These are phyloP conservation scores for Speoplatyrhinus poulsoni DNA, from an alignment of 2,113 vertebrate genomes.

Conservation along the genomic window DNA sequence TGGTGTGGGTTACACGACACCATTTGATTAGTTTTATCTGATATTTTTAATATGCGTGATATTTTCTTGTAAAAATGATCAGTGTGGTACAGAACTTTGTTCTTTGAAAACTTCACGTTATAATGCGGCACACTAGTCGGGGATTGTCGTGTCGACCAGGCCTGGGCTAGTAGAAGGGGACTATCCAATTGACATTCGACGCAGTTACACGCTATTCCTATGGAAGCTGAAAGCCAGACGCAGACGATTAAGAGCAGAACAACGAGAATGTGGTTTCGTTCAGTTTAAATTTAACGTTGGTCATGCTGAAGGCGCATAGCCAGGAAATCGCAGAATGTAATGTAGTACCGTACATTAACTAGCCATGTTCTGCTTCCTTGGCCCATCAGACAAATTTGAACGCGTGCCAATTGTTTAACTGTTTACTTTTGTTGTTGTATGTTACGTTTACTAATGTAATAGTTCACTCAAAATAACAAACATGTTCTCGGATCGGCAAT, in stretches of 20 bases:
- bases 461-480: neutral
- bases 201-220: neutral
- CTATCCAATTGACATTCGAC: neutral
- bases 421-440: neutral
- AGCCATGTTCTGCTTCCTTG: too few relatives aligned
- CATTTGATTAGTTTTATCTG: neutral
- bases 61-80: too few relatives aligned
- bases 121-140: conserved; percentile 35
- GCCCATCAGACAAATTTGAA: too few relatives aligned
- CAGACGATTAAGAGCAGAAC: neutral
- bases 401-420: too few relatives aligned
- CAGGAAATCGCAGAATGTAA: neutral
- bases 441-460: neutral
- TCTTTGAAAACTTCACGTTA: neutral
- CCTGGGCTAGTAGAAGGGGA: conserved; percentile 36
- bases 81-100: too few relatives aligned
- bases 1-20: neutral
- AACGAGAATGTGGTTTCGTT: neutral
- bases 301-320: neutral
- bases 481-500: neutral
- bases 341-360: neutral
- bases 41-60: neutral
- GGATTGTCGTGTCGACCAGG: conserved; percentile 39
- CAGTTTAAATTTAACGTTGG: neutral
- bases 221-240: neutral